Evolutionary conservation across 2,888 invertebrate species (phyloP).

Genomic region (Limnephilus auricula): DNA sequence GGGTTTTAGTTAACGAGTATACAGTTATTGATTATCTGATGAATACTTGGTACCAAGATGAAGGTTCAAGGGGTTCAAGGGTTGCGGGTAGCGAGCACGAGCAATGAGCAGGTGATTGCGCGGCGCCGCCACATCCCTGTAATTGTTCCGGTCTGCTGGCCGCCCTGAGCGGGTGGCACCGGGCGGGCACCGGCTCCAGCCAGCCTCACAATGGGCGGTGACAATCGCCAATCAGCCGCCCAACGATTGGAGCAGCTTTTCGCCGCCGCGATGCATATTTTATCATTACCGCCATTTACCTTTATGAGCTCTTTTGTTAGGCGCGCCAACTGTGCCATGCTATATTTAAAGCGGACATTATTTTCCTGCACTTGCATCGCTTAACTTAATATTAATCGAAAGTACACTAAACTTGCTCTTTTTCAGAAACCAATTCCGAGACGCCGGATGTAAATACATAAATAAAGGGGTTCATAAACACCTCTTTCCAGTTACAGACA

Average conservation of each 20-base stretch:
- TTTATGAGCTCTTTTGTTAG: conserved; percentile 44
- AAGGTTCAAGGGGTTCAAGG: background rate
- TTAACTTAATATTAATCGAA: background rate
- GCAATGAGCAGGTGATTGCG: background rate
- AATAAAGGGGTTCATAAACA: background rate
- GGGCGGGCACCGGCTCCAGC: conserved; percentile 10
- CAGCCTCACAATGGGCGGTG: conserved; percentile 33
- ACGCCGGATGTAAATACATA: background rate
- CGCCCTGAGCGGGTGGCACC: conserved; percentile 13
- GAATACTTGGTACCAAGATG: background rate
- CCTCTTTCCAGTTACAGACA: background rate
- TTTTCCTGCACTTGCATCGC: background rate
- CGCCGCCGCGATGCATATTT: conserved; percentile 42
- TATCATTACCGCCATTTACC: conserved; percentile 29
- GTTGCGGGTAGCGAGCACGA: no score
- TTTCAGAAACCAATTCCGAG: background rate
- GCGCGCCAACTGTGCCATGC: conserved; percentile 15
- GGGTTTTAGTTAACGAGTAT: background rate
- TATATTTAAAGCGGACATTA: background rate
- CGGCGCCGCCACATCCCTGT: conserved; percentile 41
- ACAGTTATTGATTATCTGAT: background rate
- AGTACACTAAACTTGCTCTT: background rate
- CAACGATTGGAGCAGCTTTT: conserved; percentile 49
- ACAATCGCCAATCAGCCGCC: conserved; percentile 58
- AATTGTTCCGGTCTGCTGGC: conserved; percentile 42